These are phyloP conservation scores for Allolobophora icterica DNA, from an alignment of 2,888 invertebrate species.

Conservation along the genomic window DNA sequence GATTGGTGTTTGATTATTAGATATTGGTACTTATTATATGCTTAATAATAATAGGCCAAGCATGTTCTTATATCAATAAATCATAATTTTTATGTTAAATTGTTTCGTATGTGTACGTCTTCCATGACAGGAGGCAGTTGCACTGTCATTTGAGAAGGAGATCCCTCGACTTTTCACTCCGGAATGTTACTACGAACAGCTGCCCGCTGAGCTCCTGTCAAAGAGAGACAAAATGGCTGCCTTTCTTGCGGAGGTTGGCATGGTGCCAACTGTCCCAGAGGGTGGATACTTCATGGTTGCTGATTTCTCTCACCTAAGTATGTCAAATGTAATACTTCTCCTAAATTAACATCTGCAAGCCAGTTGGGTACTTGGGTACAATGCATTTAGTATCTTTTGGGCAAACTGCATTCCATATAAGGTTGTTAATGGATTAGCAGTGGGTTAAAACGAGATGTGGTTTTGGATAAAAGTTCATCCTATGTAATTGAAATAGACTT, in stretches of 20 bases:
- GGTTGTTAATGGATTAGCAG: too few relatives aligned
- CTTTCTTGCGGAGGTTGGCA: constrained; percentile 74
- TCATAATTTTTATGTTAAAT: neutral
- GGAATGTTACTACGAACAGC: constrained; percentile 78
- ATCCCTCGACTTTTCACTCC: constrained; percentile 72
- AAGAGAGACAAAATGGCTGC: constrained; percentile 60
- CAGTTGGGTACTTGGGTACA: neutral
- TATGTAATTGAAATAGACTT: too few relatives aligned
- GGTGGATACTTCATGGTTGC: constrained; percentile 97
- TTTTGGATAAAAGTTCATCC: too few relatives aligned
- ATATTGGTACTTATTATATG: neutral
- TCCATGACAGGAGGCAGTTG: constrained; percentile 81
- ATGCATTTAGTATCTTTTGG: neutral
- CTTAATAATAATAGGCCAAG: neutral
- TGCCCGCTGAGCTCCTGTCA: constrained; percentile 76
- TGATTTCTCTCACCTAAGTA: constrained; percentile 75
- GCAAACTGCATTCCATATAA: too few relatives aligned
- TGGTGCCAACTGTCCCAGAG: constrained; percentile 90
- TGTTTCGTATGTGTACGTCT: neutral
- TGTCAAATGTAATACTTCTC: neutral
- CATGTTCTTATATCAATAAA: neutral
- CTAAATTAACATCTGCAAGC: neutral
- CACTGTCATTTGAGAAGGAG: constrained; percentile 86
- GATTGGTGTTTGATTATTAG: too few relatives aligned
- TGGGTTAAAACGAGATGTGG: too few relatives aligned